Evolutionary conservation across 2,113 vertebrate species (phyloP).

Genomic region (Tragelaphus scriptus): DNA sequence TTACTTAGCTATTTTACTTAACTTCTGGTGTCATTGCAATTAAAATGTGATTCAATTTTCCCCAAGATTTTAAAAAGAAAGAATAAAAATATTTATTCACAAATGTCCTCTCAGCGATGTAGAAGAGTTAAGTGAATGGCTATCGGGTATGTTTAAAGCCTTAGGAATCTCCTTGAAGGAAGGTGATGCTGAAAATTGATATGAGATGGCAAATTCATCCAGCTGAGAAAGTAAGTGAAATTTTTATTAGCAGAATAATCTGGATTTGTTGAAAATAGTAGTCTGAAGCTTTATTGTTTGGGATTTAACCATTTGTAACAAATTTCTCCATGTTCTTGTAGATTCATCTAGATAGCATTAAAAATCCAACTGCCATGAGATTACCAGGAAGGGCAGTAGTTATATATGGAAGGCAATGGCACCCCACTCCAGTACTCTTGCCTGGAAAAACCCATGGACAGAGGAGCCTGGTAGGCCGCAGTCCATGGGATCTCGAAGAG

Average conservation of each 20-base stretch:
- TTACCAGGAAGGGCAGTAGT: not conserved
- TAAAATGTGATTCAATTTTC: not conserved
- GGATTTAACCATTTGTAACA: not conserved
- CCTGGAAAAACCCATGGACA: too few species aligned
- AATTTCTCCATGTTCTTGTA: not conserved
- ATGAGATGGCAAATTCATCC: not conserved
- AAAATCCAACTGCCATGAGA: not conserved
- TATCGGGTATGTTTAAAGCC: not conserved
- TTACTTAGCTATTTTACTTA: not conserved
- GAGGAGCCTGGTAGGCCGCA: too few species aligned
- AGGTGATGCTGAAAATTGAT: not conserved
- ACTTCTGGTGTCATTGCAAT: not conserved
- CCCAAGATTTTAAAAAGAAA: not conserved
- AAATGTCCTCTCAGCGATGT: not conserved
- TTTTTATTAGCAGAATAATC: slow-evolving; percentile 9
- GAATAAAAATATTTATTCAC: not conserved
- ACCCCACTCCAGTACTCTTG: too few species aligned
- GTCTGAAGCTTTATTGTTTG: not conserved
- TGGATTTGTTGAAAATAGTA: not conserved
- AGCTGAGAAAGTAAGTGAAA: not conserved
- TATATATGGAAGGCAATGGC: not conserved
- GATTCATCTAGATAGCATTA: not conserved
- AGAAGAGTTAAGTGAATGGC: not conserved
- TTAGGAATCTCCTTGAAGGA: not conserved
- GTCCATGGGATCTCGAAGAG: too few species aligned